Evolutionary conservation across 1,140 invertebrate genomes (phyloP).

Genomic region (Mizuhopecten yessoensis): DNA sequence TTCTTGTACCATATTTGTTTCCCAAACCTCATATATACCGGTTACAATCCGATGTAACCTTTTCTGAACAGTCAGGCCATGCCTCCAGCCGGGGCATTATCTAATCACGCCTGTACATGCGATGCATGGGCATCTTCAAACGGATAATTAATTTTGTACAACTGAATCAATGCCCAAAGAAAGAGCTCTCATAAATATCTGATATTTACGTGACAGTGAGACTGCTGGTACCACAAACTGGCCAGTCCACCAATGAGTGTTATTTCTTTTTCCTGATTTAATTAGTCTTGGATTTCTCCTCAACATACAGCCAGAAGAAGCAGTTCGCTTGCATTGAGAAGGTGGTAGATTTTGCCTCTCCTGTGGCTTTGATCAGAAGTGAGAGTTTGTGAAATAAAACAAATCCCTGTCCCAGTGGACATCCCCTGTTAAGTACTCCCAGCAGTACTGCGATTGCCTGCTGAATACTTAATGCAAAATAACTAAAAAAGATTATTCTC

Average conservation of each 20-base stretch:
- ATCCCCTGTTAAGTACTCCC: not conserved
- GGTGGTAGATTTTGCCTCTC: not conserved
- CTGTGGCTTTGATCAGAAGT: not conserved
- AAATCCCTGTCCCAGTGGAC: not conserved
- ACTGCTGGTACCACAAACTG: not conserved
- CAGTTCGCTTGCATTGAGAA: not conserved
- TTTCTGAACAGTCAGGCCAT: not conserved
- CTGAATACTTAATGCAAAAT: not conserved
- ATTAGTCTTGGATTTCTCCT: not conserved
- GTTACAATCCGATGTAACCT: not conserved
- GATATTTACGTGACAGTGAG: slow-evolving; percentile 32
- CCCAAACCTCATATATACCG: not conserved
- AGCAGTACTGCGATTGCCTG: not conserved
- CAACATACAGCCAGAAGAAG: not conserved
- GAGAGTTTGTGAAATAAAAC: not conserved
- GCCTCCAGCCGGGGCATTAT: not conserved
- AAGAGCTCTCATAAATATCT: slow-evolving; percentile 39
- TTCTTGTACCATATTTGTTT: not conserved
- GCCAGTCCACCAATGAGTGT: not conserved
- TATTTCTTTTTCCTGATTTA: slow-evolving; percentile 5
- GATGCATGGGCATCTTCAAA: slow-evolving; percentile 14
- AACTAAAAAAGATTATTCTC: slow-evolving; percentile 30
- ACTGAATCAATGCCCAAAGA: slow-evolving; percentile 26
- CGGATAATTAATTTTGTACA: slow-evolving; percentile 39
- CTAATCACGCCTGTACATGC: slow-evolving; percentile 29